Percentiles rank a stretch among this genome's conserved stretches.
Conservation (phyloP, 2,888 invertebrate species). For the Mythimna albipuncta region DNA sequence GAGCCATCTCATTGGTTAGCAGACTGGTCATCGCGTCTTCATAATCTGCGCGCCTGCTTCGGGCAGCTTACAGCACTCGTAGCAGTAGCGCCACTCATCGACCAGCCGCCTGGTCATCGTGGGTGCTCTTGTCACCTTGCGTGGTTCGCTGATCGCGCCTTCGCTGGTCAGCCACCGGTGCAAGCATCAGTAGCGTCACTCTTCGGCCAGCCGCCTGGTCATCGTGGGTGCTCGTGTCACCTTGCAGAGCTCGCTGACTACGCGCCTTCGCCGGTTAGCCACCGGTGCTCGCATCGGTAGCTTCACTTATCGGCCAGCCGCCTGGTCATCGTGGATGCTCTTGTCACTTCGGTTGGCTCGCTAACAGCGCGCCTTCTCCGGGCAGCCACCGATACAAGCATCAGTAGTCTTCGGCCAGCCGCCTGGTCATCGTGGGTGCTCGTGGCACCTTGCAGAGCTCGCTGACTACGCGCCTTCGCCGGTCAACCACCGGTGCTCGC, state of each 20-base stretch:
- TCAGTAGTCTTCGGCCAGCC: neutral
- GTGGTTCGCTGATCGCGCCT: slow-evolving; percentile 5
- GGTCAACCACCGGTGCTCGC: neutral
- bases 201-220: neutral
- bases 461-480: neutral
- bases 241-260: neutral
- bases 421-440: neutral
- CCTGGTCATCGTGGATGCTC: too few relatives aligned
- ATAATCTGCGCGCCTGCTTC: neutral
- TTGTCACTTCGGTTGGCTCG: neutral
- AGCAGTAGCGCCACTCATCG: neutral
- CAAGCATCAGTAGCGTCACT: neutral
- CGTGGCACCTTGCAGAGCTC: neutral
- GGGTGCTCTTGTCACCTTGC: neutral
- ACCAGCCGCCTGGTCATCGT: neutral
- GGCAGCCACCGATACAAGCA: neutral
- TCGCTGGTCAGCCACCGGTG: neutral
- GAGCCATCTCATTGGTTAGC: neutral
- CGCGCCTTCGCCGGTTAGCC: neutral
- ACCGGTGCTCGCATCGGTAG: neutral
- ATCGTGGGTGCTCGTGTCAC: neutral
- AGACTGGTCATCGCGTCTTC: neutral
- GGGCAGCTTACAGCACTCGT: neutral
- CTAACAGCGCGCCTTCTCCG: neutral
- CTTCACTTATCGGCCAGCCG: neutral